Percentiles rank a stretch among this genome's conserved stretches.
Evolutionary conservation across 1,140 invertebrate species (phyloP).

Genomic region (Trichonephila inaurata): DNA sequence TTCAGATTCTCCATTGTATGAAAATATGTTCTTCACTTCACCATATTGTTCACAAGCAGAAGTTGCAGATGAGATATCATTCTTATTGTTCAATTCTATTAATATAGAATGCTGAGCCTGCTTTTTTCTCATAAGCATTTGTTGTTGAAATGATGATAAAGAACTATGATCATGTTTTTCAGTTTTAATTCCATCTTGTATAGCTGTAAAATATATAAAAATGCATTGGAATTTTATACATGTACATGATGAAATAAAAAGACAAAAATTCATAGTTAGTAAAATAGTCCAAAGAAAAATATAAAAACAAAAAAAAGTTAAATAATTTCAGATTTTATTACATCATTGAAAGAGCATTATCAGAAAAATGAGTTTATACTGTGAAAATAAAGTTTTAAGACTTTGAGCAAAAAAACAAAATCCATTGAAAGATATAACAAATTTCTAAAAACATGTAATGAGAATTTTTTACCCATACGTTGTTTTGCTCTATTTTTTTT

Average conservation of each 20-base stretch:
- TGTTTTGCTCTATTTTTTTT: too few relatives aligned
- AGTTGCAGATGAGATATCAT: slow-evolving; percentile 5
- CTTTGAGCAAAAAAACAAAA: background rate
- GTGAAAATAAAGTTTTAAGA: background rate
- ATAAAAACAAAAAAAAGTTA: background rate
- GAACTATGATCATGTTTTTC: background rate
- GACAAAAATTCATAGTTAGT: background rate
- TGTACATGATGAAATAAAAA: background rate
- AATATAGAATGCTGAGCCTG: slow-evolving; percentile 27
- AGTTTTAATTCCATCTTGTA: background rate
- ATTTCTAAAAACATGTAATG: background rate
- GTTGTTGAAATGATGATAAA: slow-evolving; percentile 32
- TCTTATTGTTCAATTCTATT: slow-evolving; percentile 33
- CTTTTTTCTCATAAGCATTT: slow-evolving; percentile 12
- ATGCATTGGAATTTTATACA: background rate
- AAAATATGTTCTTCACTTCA: background rate
- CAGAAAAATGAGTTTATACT: background rate
- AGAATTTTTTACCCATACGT: background rate
- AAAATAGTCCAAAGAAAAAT: background rate
- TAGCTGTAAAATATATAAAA: background rate
- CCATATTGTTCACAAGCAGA: slow-evolving; percentile 51
- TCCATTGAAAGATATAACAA: background rate
- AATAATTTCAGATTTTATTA: background rate
- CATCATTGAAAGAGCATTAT: background rate
- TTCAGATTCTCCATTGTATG: slow-evolving; percentile 47